Conservation (phyloP, 2,888 invertebrate genomes). For the Drosophila nr. perissopoda region DNA sequence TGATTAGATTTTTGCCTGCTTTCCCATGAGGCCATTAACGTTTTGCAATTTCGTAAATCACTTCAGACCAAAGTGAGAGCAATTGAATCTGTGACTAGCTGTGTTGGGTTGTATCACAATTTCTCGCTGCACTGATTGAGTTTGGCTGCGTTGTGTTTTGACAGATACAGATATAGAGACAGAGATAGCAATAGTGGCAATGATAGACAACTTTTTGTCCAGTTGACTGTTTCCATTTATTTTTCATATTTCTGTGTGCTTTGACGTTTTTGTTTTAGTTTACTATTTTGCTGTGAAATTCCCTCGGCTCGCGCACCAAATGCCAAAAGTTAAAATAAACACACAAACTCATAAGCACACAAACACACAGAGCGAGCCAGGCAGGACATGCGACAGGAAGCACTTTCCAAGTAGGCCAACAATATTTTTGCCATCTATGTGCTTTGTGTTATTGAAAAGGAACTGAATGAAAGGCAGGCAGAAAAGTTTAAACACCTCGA, state of each 20-base stretch:
- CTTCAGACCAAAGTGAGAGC: conserved; percentile 59
- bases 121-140: conserved; percentile 46
- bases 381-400: conserved; percentile 61
- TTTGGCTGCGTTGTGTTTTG: conserved; percentile 30
- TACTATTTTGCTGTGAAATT: conserved; percentile 61
- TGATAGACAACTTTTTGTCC: conserved; percentile 27
- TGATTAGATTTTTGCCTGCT: conserved; percentile 5
- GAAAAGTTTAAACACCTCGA: conserved; percentile 78
- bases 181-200: conserved; percentile 16
- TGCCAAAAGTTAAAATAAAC: conserved; percentile 78
- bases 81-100: conserved; percentile 69
- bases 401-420: conserved; percentile 78
- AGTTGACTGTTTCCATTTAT: conserved; percentile 68
- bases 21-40: conserved; percentile 27
- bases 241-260: conserved; percentile 44
- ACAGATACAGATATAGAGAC: conserved; percentile 14
- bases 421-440: conserved; percentile 69
- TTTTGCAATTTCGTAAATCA: conserved; percentile 53
- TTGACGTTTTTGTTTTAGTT: conserved; percentile 70
- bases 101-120: conserved; percentile 33
- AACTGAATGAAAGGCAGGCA: conserved; percentile 75
- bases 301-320: conserved; percentile 55
- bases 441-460: conserved; percentile 75
- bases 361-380: conserved; percentile 30
- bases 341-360: conserved; percentile 28